Percentiles rank a stretch among this genome's conserved stretches.
phyloP scores from a whole-genome alignment of 2,113 vertebrate species.

The Salvator merianae region DNA sequence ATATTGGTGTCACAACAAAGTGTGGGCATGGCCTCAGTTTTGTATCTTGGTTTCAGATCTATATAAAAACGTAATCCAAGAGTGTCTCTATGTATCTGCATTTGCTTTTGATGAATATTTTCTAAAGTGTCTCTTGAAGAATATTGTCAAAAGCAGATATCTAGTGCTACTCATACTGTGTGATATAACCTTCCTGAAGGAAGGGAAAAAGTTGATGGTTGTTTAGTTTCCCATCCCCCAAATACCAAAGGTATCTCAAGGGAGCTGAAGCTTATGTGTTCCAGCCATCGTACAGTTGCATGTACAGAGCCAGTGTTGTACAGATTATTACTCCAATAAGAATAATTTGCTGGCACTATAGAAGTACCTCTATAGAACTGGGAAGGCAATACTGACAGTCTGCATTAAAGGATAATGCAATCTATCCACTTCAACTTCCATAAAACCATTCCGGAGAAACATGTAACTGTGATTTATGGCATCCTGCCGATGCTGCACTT shows the following conservation, averaged over 20 bases:
- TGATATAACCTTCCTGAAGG: neutral
- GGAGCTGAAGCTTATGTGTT: conserved; percentile 9
- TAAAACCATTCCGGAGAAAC: conserved; percentile 57
- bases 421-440: conserved; percentile 58
- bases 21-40: neutral
- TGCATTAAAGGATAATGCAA: conserved; percentile 42
- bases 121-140: neutral
- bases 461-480: conserved; percentile 68
- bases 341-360: conserved; percentile 57
- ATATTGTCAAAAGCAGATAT: neutral
- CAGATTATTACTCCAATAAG: conserved; percentile 61
- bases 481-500: conserved; percentile 58
- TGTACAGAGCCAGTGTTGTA: conserved; percentile 42
- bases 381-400: conserved; percentile 58
- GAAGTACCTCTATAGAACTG: conserved; percentile 62
- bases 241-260: neutral
- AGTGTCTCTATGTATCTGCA: neutral
- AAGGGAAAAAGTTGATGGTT: neutral
- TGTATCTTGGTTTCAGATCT: neutral
- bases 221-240: neutral
- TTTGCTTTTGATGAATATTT: neutral
- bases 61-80: neutral
- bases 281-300: neutral
- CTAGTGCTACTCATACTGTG: neutral
- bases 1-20: too few relatives aligned